Evolutionary conservation across 2,797 vertebrate genomes (phyloP), one percentile per base, ranked within the genome.

Genomic region (Siniperca obscura): DNA sequence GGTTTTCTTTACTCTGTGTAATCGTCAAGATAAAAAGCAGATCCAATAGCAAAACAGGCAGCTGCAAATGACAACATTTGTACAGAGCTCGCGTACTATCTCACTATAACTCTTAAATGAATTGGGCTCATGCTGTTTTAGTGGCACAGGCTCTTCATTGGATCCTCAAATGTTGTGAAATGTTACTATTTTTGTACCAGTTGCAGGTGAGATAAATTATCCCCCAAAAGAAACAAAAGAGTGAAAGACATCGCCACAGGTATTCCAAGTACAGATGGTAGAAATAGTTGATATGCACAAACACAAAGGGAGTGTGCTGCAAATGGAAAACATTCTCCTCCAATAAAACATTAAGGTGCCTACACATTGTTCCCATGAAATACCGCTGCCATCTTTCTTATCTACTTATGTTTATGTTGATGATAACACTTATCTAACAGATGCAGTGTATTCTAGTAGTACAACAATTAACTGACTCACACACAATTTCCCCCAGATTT

Each of bases 391-490:
- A 50, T 52, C 34, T 62, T 57, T 81, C 55, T 75, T 77, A 65
- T 85, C 55, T 55, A 42, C 80, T 75, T 46, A 40, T 80, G 67
- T 82, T 88, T 65, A 65, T 84, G 66, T 84, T 89, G 78, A 71
- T 69, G 75, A 76, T 84, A 77, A 72, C 70, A 22, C 70, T 55
- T 59, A 67, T 82, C 67, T 42, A 17, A 78, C 78, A 81, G 74
- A 86, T 73, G 50, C 70, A 78, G 57, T 65, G 69, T 88, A 57
- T 70, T 80, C 75, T 70, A 13, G 44, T 80, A 36, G 44, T 81
- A 40, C 50, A 17, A 82, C 84, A 86, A 88, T 91, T 83, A 89
- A 83, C 50, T 76, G 84, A 78, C 87, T 82, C 80, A 71, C 70
- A 60, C 57, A 27, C 68, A 65, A 55, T 84, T 73, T 76, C 81